Evolutionary conservation across 2,888 invertebrate species (phyloP).

Genomic region (Oegoconia quadripuncta): DNA sequence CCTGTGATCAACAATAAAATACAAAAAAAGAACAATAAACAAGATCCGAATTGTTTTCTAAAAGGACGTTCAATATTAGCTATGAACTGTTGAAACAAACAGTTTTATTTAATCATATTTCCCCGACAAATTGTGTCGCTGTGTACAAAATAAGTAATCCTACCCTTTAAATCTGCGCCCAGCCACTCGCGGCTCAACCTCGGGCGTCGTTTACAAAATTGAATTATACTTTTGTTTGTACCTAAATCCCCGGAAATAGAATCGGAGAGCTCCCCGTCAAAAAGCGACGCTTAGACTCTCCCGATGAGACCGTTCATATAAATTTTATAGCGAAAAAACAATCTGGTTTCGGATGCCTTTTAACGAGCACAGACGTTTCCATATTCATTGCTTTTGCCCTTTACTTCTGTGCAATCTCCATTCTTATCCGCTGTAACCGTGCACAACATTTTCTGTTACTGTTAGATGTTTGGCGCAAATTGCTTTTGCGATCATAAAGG

Average conservation of each 20-base stretch:
- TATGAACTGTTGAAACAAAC: background rate
- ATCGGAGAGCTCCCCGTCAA: conserved; percentile 1
- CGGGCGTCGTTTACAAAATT: conserved; percentile 1
- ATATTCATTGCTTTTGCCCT: conserved; percentile 40
- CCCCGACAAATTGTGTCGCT: background rate
- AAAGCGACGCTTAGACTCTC: background rate
- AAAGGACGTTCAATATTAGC: background rate
- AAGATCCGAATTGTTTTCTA: too few relatives aligned
- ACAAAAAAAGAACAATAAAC: too few relatives aligned
- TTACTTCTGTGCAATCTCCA: background rate
- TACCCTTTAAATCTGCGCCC: background rate
- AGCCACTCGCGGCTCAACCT: too few relatives aligned
- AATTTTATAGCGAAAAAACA: conserved; percentile 39
- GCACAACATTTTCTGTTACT: background rate
- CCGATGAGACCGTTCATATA: conserved; percentile 21
- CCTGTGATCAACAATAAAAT: too few relatives aligned
- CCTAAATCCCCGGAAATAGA: conserved; percentile 3
- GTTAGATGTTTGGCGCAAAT: background rate
- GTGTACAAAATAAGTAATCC: background rate
- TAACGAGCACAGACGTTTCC: conserved; percentile 41
- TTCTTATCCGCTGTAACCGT: background rate
- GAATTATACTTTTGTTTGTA: conserved; percentile 2
- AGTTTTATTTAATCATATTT: background rate
- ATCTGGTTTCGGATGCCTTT: conserved; percentile 35
- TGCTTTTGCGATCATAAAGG: conserved; percentile 1